Evolutionary conservation across 2,797 vertebrate species (phyloP), one percentile per base, ranked within the genome.

Genomic region (Gymnocypris eckloni): DNA sequence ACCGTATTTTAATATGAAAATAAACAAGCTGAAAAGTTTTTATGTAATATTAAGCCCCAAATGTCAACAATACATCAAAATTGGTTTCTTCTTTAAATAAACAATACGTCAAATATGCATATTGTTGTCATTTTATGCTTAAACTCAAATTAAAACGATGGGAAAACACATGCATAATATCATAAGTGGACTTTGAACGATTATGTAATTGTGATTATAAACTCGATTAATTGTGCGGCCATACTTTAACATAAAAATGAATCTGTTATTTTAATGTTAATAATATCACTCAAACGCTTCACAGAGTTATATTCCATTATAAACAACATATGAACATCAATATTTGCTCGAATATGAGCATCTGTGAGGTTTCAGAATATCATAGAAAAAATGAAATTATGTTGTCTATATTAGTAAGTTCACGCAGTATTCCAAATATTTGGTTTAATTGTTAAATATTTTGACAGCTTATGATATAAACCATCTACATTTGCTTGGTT

Each of bases 291-390:
- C 4, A 22, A 0, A 10, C 28, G 4, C 37, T 76, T 54, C 5
- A 37, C 15, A 11, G 28, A 7, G 33, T 76, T 22, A 22, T 54
- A 4, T 54, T 13, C 18, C 28, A 7, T 7, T 37, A 33, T 2
- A 4, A 13, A 2, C 16, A 16, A 45, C 15, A 3, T 18, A 25
- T 18, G 16, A 16, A 48, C 2, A 1, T 50, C 11, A 5, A 45
- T 72, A 91, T 90, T 90, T 82, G 88, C 70, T 81, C 0, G 12
- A 48, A 48, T 48, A 13, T 48, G 45, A 48, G 45, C 45, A 48
- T 4, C 45, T 48, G 89, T 64, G 89, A 89, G 91, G 45, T 94
- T 94, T 50, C 48, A 6, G 4, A 16, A 52, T 52, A 52, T 52
- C 5, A 16, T 52, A 50, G 45, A 48, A 48, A 48, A 4, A 16